Evolutionary conservation across 2,113 vertebrate genomes (phyloP).

Genomic region (Malurus elegans): DNA sequence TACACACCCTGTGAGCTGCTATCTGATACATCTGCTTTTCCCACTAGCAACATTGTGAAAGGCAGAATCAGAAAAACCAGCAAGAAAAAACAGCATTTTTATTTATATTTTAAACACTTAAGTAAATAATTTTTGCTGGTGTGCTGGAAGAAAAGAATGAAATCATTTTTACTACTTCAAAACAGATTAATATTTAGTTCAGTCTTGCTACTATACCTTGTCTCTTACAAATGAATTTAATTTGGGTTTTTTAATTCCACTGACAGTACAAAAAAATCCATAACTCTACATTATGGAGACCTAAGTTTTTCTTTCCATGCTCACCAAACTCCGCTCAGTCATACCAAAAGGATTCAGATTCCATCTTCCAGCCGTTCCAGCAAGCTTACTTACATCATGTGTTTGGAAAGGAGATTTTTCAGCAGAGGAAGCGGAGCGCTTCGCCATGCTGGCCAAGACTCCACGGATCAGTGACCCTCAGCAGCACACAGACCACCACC

Average conservation of each 20-base stretch:
- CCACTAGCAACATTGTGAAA: neutral
- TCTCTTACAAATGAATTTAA: neutral
- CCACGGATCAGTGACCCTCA: conserved; percentile 75
- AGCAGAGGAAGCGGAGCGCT: conserved; percentile 79
- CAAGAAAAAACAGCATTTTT: neutral
- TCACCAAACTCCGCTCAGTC: conserved; percentile 28
- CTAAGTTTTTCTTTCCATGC: conserved; percentile 57
- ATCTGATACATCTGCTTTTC: neutral
- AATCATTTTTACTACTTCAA: neutral
- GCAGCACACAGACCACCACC: conserved; percentile 69
- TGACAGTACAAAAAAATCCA: conserved; percentile 16
- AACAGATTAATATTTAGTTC: neutral
- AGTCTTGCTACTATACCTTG: neutral
- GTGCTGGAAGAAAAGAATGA: neutral
- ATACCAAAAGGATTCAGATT: conserved; percentile 69
- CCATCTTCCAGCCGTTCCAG: conserved; percentile 59
- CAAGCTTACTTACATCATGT: conserved; percentile 81
- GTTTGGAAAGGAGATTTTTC: conserved; percentile 81
- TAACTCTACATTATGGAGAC: neutral
- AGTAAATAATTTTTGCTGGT: neutral
- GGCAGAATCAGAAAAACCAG: neutral
- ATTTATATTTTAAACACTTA: neutral
- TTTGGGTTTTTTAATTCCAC: neutral
- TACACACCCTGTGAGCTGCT: neutral
- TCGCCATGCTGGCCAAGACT: conserved; percentile 61